Conservation (phyloP, 1,140 invertebrate genomes). For the Scaptomyza montana region DNA sequence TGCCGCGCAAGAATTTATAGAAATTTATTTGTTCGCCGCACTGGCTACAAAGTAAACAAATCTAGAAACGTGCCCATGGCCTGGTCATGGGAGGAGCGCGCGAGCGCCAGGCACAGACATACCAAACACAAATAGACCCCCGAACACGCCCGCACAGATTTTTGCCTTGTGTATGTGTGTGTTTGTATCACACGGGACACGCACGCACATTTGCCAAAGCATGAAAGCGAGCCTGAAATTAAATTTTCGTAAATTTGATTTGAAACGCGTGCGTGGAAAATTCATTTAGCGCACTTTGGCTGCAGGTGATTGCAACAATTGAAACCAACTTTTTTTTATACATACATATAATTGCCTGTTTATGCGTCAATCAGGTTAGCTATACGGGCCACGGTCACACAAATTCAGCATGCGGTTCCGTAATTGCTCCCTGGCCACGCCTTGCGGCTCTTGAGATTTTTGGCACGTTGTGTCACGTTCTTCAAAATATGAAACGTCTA, state of each 20-base stretch:
- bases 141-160: slow-evolving; percentile 16
- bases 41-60: slow-evolving; percentile 76
- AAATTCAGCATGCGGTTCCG: slow-evolving; percentile 38
- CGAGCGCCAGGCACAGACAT: slow-evolving; percentile 18
- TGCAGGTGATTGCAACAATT: slow-evolving; percentile 65
- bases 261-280: slow-evolving; percentile 75
- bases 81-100: slow-evolving; percentile 45
- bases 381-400: slow-evolving; percentile 16
- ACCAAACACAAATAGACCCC: slow-evolving; percentile 35
- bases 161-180: not conserved
- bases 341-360: slow-evolving; percentile 71
- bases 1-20: slow-evolving; percentile 81
- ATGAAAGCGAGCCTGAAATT: slow-evolving; percentile 74
- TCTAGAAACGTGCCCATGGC: slow-evolving; percentile 67
- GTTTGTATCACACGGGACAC: slow-evolving; percentile 38
- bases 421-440: slow-evolving; percentile 45
- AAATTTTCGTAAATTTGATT: slow-evolving; percentile 78
- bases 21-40: slow-evolving; percentile 73
- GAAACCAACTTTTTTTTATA: slow-evolving; percentile 52
- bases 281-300: slow-evolving; percentile 60
- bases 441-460: slow-evolving; percentile 23
- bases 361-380: slow-evolving; percentile 73
- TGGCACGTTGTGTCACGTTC: slow-evolving; percentile 78
- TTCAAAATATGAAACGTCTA: slow-evolving; percentile 81
- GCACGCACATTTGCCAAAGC: slow-evolving; percentile 61